Evolutionary conservation across 1,140 invertebrate genomes (phyloP), one percentile per base, ranked within the genome.

Genomic region (Luehdorfia chinensis): DNA sequence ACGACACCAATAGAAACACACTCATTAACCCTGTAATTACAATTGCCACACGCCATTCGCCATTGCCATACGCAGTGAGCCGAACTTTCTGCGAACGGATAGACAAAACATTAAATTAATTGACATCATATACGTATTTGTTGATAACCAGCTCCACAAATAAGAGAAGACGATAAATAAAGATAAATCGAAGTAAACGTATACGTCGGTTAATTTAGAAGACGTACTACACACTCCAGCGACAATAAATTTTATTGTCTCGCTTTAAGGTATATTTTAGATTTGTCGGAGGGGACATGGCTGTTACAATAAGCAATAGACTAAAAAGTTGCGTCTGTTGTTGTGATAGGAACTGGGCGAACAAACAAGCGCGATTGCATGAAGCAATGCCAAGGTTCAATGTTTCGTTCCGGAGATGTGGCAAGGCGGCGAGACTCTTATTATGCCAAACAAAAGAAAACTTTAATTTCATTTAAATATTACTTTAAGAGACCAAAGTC

Each of bases 131-230:
- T 30, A 31, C 11, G 16, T 43, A 16, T 27, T 13, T 48, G 44
- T 32, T 52, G 55, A 58, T 52, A 58, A 49, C 49, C 31, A 16
- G 43, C 25, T 31, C 9, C 16, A 48, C 47, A 44, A 58, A 50
- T 36, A 46, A 51, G 33, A 28, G 11, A 9, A 25, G 7, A 28
- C 16, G 50, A 61, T 59, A 59, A 57, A 50, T 16, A 50, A 47
- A 37, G 59, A 62, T 66, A 62, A 57, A 23, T 27, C 12, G 51
- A 45, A 25, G 56, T 51, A 66, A 62, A 62, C 56, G 57, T 45
- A 47, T 48, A 27, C 27, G 49, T 23, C 34, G 14, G 32, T 33
- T 55, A 47, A 50, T 50, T 50, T 18, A 39, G 13, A 32, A 3
- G 8, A n/a, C n/a, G n/a, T n/a, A n/a, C n/a, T n/a, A n/a, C 4